Evolutionary conservation across 1,140 invertebrate genomes (phyloP).

Genomic region (Brachionus paranguensis): DNA sequence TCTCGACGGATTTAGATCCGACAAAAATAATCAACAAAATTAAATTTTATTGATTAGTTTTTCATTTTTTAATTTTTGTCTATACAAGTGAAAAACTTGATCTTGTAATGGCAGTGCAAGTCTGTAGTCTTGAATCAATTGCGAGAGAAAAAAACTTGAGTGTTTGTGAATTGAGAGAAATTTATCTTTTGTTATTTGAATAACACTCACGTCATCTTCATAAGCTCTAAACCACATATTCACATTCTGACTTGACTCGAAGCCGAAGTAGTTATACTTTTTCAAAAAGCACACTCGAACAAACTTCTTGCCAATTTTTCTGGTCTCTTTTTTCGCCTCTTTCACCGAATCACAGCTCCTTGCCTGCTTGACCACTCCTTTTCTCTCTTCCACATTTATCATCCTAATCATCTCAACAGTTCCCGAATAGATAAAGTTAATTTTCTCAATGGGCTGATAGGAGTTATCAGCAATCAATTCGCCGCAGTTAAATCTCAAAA

Average conservation of each 20-base stretch:
- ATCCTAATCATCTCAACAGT: neutral
- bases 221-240: conserved; percentile 25
- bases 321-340: neutral
- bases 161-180: conserved; percentile 26
- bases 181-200: conserved; percentile 4
- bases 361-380: neutral
- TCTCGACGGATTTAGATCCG: neutral
- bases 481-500: neutral
- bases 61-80: conserved; percentile 20
- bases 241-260: neutral
- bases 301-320: neutral
- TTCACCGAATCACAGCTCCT: neutral
- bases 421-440: neutral
- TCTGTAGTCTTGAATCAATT: conserved; percentile 14
- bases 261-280: conserved; percentile 27
- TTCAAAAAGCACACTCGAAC: neutral
- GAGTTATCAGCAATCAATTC: conserved; percentile 1
- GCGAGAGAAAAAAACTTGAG: conserved; percentile 10
- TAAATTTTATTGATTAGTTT: conserved; percentile 23
- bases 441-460: neutral
- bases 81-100: conserved; percentile 12
- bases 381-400: neutral
- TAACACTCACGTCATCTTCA: conserved; percentile 9
- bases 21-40: neutral
- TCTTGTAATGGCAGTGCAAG: neutral